These are phyloP conservation scores for Formica exsecta DNA, from an alignment of 1,140 invertebrate genomes.

Conservation along the genomic window DNA sequence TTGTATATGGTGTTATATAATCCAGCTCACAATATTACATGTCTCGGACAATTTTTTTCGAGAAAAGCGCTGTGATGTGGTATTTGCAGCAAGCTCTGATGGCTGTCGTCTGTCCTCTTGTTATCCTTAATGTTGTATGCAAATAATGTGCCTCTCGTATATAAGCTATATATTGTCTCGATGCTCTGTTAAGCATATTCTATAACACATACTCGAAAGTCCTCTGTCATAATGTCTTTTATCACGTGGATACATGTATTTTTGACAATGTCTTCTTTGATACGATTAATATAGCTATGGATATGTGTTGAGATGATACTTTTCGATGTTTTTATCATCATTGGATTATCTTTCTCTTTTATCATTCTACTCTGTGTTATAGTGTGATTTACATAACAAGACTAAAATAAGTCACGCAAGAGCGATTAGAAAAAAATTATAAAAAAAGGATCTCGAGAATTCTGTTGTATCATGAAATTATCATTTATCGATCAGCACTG, in stretches of 20 bases:
- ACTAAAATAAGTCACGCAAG: background rate
- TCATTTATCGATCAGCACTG: slow-evolving; percentile 39
- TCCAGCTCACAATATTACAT: background rate
- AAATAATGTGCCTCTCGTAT: slow-evolving; percentile 52
- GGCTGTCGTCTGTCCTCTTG: slow-evolving; percentile 56
- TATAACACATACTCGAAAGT: background rate
- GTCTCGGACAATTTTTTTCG: slow-evolving; percentile 18
- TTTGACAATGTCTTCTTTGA: slow-evolving; percentile 22
- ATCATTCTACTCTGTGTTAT: background rate
- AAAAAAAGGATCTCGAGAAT: slow-evolving; percentile 26
- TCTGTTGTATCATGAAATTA: slow-evolving; percentile 29
- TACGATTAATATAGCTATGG: background rate
- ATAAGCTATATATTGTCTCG: slow-evolving; percentile 12
- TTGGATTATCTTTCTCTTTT: background rate
- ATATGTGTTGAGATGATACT: slow-evolving; percentile 33
- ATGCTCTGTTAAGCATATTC: slow-evolving; percentile 34
- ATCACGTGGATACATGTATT: slow-evolving; percentile 1
- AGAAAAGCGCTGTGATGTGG: slow-evolving; percentile 42
- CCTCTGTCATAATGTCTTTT: background rate
- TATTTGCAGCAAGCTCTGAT: slow-evolving; percentile 60
- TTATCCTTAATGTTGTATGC: slow-evolving; percentile 57
- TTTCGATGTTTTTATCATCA: slow-evolving; percentile 21
- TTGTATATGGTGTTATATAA: background rate
- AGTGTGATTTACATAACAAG: slow-evolving; percentile 13
- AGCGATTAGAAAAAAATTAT: background rate